phyloP scores from a whole-genome alignment of 1,140 invertebrate species.

The Drosophila pachea region DNA sequence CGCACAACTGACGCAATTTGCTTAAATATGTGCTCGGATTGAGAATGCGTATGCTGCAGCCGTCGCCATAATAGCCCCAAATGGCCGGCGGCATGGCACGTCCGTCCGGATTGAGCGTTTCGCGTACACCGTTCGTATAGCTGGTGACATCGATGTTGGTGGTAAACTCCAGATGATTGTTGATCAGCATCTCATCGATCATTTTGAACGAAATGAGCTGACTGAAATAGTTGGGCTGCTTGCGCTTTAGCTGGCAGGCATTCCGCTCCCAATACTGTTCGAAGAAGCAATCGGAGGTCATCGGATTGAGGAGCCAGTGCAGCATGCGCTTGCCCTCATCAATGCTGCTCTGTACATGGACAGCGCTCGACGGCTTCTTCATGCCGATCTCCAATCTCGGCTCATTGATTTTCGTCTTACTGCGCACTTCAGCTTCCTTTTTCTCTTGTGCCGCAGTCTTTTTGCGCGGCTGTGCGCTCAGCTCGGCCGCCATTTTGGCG shows the following conservation, averaged over 20 bases:
- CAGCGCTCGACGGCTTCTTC: too few species aligned
- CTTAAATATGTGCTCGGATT: slow-evolving; percentile 95
- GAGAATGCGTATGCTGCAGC: slow-evolving; percentile 93
- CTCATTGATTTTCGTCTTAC: neutral
- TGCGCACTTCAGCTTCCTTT: too few species aligned
- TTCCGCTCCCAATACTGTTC: slow-evolving; percentile 88
- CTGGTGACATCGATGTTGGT: slow-evolving; percentile 95
- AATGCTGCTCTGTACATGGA: slow-evolving; percentile 79
- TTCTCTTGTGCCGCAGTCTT: neutral
- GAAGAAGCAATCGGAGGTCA: slow-evolving; percentile 84
- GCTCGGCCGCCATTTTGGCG: neutral
- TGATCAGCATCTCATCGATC: slow-evolving; percentile 88
- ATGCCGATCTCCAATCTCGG: too few species aligned
- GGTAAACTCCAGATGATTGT: slow-evolving; percentile 87
- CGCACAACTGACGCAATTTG: slow-evolving; percentile 82
- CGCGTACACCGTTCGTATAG: slow-evolving; percentile 87
- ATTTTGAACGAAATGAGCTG: slow-evolving; percentile 86
- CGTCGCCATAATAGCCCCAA: slow-evolving; percentile 94
- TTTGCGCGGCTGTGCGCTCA: slow-evolving; percentile 17
- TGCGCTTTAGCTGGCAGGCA: slow-evolving; percentile 86
- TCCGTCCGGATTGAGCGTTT: slow-evolving; percentile 93
- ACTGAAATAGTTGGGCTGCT: slow-evolving; percentile 84
- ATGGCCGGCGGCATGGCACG: slow-evolving; percentile 86
- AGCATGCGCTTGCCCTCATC: slow-evolving; percentile 83
- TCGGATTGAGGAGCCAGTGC: slow-evolving; percentile 86